Base-by-base conservation (phyloP, 1,140 invertebrate species). In the Drosophila miranda region DNA sequence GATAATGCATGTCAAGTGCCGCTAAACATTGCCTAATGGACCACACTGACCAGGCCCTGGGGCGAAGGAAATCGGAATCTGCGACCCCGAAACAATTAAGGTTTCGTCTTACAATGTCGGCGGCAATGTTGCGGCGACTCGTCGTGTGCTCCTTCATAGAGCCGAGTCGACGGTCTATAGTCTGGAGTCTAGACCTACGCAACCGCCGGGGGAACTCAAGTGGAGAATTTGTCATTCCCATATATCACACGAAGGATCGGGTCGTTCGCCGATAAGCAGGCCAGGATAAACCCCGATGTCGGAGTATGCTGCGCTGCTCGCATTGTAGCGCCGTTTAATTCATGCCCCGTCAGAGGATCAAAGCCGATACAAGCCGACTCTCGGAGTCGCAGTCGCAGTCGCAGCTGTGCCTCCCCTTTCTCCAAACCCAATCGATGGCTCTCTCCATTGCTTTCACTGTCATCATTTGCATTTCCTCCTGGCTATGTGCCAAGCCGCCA, bases 281-380 rank as follows among this genome's bases (percentile, higher is more conserved):
- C 53, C 34, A 58, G 68, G 62, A 63, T 66, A 66, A 28, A 57
- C 34, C 34, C 34, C 34, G 34, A 38, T 13, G 16, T 55, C 38
- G 42, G 56, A 63, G 71, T 48, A 61, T 73, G 19, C 19, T 19
- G 19, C 19, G n/a, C 60, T 42, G 57, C 58, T 50, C 26, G 56
- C 43, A 50, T 64, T 58, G 75, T 69, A 87, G 78, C 82, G 82
- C 82, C 82, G 71, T 87, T 87, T 87, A 87, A 87, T 87, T 87
- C 83, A 87, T 87, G 82, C 78, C 78, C 74, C 82, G 82, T 87
- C 71, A 87, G 75, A 78, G 82, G 82, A 87, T 87, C 82, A 87
- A 87, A 87, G 82, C 54, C 72, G 56, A 54, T 48, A 50, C 45
- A 59, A 61, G 78, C 82, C 83, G 83, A 26, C 77, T 26, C 34